Percentiles rank a stretch among this genome's conserved stretches.
Evolutionary conservation across 1,140 invertebrate species (phyloP).

Genomic region (Camponotus floridanus): DNA sequence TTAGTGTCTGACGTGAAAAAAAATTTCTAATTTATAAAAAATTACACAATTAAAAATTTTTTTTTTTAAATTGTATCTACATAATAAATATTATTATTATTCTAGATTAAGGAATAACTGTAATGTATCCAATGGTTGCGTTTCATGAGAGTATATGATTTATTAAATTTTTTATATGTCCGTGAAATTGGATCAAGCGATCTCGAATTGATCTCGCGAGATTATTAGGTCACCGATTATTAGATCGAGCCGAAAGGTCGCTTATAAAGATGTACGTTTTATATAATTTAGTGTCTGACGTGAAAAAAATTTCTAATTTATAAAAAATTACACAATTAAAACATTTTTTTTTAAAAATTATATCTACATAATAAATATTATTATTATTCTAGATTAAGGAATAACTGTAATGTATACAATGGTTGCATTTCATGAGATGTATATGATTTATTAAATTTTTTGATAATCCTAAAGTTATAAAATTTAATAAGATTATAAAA

Average conservation of each 20-base stretch:
- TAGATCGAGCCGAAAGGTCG: background rate
- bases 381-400: background rate
- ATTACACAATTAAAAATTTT: background rate
- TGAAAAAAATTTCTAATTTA: background rate
- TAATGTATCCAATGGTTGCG: background rate
- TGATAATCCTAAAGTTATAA: background rate
- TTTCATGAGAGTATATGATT: background rate
- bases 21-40: background rate
- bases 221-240: slow-evolving; percentile 29
- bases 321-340: background rate
- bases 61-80: background rate
- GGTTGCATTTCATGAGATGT: background rate
- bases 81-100: background rate
- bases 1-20: background rate
- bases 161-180: background rate
- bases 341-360: background rate
- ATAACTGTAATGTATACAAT: background rate
- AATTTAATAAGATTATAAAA: background rate
- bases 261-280: background rate
- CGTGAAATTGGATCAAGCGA: slow-evolving; percentile 51
- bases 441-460: background rate
- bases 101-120: background rate
- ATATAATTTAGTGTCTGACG: background rate
- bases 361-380: background rate
- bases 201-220: slow-evolving; percentile 23